Conservation (phyloP, 53 echinoderm and acorn worm species). For the Patiria pectinifera region DNA sequence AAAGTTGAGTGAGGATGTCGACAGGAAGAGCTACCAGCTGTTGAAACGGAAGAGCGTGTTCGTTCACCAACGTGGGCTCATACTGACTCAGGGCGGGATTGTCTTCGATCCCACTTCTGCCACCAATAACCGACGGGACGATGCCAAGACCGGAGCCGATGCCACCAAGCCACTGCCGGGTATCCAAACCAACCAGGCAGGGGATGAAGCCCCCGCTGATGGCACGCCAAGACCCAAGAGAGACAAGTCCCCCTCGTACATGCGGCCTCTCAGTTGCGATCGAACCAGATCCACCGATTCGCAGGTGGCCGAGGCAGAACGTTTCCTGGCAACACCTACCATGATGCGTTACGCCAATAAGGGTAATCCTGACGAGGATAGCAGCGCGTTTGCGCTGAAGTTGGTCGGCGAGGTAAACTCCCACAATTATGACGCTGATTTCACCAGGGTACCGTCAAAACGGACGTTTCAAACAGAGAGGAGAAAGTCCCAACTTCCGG, state of each 20-base stretch:
- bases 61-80: slow-evolving; percentile 68
- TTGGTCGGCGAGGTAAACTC: slow-evolving; percentile 50
- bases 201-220: neutral
- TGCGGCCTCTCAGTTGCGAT: slow-evolving; percentile 85
- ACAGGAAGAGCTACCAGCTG: slow-evolving; percentile 70
- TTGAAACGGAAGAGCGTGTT: slow-evolving; percentile 82
- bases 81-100: slow-evolving; percentile 39
- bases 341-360: slow-evolving; percentile 60
- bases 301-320: slow-evolving; percentile 77
- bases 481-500: slow-evolving; percentile 25
- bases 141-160: neutral
- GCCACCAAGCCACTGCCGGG: slow-evolving; percentile 43
- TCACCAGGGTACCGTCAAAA: neutral
- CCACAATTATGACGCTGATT: neutral
- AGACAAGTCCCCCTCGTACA: slow-evolving; percentile 78
- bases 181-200: slow-evolving; percentile 17
- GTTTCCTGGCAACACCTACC: slow-evolving; percentile 75
- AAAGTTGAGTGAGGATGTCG: slow-evolving; percentile 71
- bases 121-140: neutral
- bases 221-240: neutral
- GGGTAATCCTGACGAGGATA: slow-evolving; percentile 59
- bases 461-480: neutral
- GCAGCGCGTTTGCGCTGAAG: slow-evolving; percentile 39
- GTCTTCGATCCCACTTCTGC: slow-evolving; percentile 28
- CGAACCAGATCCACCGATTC: slow-evolving; percentile 77